A percentile compares a stretch with the other conserved stretches of the same genome.
Conservation (phyloP, 1,140 invertebrate genomes). For the Sesamia nonagrioides region DNA sequence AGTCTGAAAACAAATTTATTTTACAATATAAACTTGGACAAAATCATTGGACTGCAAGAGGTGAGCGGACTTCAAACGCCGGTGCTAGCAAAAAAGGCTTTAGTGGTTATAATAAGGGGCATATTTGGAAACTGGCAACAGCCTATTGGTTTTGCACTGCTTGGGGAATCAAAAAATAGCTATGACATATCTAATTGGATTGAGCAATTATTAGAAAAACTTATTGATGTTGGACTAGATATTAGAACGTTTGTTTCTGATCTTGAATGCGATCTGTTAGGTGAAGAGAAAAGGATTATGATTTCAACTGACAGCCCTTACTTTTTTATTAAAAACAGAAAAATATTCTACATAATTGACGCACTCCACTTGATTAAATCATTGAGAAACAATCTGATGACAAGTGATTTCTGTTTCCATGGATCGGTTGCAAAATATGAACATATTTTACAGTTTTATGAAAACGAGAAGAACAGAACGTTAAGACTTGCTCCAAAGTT, state of each 20-base stretch:
- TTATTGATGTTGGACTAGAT: constrained; percentile 20
- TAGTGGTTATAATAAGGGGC: constrained; percentile 19
- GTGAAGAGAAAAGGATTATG: background rate
- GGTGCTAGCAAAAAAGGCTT: constrained; percentile 3
- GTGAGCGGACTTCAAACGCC: constrained; percentile 6
- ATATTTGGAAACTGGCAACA: constrained; percentile 34
- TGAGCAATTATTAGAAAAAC: constrained; percentile 13
- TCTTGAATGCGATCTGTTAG: background rate
- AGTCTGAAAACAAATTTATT: constrained; percentile 8
- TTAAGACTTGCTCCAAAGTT: constrained; percentile 18
- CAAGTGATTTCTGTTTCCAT: constrained; percentile 3
- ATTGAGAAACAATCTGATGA: constrained; percentile 13
- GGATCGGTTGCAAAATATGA: constrained; percentile 17
- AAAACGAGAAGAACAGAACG: constrained; percentile 13
- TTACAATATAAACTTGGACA: constrained; percentile 19
- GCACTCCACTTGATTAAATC: constrained; percentile 13
- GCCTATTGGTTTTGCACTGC: constrained; percentile 17
- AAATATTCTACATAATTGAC: constrained; percentile 16
- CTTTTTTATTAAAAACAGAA: constrained; percentile 19
- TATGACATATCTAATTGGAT: constrained; percentile 8
- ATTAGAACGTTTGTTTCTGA: constrained; percentile 15
- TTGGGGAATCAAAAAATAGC: constrained; percentile 8
- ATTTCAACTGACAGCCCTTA: constrained; percentile 1
- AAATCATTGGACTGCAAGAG: constrained; percentile 30
- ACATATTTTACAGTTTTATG: constrained; percentile 32